Percentiles rank a stretch among this genome's conserved stretches.
These are phyloP conservation scores for Sceloporus tristichus DNA, from an alignment of 2,113 vertebrate genomes.

Conservation along the genomic window DNA sequence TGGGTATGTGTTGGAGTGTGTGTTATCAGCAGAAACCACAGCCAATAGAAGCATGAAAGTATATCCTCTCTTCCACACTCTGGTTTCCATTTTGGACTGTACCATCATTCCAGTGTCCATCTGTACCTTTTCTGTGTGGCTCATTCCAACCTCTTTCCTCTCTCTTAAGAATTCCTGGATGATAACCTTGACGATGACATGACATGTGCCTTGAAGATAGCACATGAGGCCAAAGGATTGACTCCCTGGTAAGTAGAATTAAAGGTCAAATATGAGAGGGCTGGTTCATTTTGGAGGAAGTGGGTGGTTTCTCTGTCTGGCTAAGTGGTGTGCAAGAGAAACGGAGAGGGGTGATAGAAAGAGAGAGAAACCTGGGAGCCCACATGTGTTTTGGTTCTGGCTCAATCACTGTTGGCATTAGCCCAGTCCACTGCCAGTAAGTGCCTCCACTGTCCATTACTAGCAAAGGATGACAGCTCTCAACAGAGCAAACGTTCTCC, in stretches of 20 bases:
- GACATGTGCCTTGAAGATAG: not conserved
- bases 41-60: not conserved
- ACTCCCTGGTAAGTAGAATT: not conserved
- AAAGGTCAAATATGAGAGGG: too few species aligned
- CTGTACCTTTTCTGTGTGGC: not conserved
- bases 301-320: too few species aligned
- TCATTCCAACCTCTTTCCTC: not conserved
- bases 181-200: not conserved
- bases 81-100: not conserved
- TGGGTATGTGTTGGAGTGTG: too few species aligned
- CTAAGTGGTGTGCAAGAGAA: too few species aligned
- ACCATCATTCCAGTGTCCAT: not conserved
- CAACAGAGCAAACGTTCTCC: not conserved
- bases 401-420: too few species aligned
- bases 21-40: not conserved
- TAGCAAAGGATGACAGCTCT: not conserved
- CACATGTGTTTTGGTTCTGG: too few species aligned
- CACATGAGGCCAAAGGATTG: not conserved
- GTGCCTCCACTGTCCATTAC: too few species aligned
- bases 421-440: not conserved
- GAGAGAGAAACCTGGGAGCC: too few species aligned
- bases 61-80: too few species aligned
- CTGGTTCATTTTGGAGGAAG: too few species aligned
- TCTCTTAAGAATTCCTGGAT: conserved; percentile 9
- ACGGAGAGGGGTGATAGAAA: not conserved